Evolutionary conservation across 1,140 invertebrate species (phyloP).

Genomic region (Hetaerina americana): DNA sequence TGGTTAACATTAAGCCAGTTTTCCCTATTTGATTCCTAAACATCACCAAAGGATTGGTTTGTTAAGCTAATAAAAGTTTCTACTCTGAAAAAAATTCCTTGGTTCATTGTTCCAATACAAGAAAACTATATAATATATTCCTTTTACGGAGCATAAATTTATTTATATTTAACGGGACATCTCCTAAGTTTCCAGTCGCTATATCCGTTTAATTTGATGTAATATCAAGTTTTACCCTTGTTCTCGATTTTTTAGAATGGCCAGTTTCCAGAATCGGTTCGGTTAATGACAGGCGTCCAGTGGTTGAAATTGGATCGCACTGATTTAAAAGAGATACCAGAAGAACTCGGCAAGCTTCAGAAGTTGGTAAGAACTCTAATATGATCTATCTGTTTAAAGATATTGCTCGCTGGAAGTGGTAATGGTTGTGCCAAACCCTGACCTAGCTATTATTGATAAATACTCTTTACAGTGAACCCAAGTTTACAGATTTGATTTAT

Average conservation of each 20-base stretch:
- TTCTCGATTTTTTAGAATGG: conserved; percentile 46
- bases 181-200: neutral
- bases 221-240: conserved; percentile 15
- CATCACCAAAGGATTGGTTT: too few relatives aligned
- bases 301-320: conserved; percentile 96
- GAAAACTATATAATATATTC: too few relatives aligned
- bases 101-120: too few relatives aligned
- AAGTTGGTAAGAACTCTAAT: conserved; percentile 59
- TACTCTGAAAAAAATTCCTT: too few relatives aligned
- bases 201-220: neutral
- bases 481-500: neutral
- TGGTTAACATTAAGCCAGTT: too few relatives aligned
- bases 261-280: conserved; percentile 84
- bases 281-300: conserved; percentile 91
- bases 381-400: conserved; percentile 6
- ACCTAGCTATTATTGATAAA: neutral
- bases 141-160: too few relatives aligned
- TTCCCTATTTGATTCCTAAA: too few relatives aligned
- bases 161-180: too few relatives aligned
- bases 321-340: conserved; percentile 74
- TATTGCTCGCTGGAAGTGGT: too few relatives aligned
- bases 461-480: conserved; percentile 3
- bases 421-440: too few relatives aligned
- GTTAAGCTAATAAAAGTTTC: too few relatives aligned
- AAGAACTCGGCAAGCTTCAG: conserved; percentile 84